These are phyloP conservation scores for Drosophila pallidifrons DNA, from an alignment of 1,140 invertebrate genomes.

Conservation along the genomic window DNA sequence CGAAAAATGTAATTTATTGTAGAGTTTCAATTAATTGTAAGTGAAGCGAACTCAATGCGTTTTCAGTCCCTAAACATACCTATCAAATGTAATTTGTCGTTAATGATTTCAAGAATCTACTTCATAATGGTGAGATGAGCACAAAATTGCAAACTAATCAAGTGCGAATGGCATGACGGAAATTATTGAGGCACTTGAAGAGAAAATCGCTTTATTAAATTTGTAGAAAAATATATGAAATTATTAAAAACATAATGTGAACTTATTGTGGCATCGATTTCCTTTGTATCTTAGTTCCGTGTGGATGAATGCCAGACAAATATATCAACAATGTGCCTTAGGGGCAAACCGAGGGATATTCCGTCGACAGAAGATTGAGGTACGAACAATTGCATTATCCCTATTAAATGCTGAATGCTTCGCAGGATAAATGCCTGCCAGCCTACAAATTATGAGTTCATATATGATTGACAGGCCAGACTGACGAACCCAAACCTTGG, in stretches of 20 bases:
- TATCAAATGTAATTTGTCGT: too few species aligned
- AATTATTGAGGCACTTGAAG: constrained; percentile 13
- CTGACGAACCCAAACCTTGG: constrained; percentile 1
- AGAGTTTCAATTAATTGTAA: too few species aligned
- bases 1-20: too few species aligned
- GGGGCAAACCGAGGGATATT: constrained; percentile 19
- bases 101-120: too few species aligned
- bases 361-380: constrained; percentile 45
- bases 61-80: too few species aligned
- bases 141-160: background rate
- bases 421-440: constrained; percentile 60
- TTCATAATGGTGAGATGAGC: background rate
- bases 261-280: constrained; percentile 39
- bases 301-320: constrained; percentile 37
- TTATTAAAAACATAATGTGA: constrained; percentile 34
- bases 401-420: constrained; percentile 66
- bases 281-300: constrained; percentile 42
- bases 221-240: constrained; percentile 3
- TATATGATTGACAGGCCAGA: constrained; percentile 72
- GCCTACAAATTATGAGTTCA: constrained; percentile 65
- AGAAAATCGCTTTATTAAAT: constrained; percentile 48
- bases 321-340: constrained; percentile 39
- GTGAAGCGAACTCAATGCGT: too few species aligned
- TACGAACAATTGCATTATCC: constrained; percentile 62
- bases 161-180: background rate